phyloP scores from a whole-genome alignment of 2,113 vertebrate species.

The Pterocles orientalis region DNA sequence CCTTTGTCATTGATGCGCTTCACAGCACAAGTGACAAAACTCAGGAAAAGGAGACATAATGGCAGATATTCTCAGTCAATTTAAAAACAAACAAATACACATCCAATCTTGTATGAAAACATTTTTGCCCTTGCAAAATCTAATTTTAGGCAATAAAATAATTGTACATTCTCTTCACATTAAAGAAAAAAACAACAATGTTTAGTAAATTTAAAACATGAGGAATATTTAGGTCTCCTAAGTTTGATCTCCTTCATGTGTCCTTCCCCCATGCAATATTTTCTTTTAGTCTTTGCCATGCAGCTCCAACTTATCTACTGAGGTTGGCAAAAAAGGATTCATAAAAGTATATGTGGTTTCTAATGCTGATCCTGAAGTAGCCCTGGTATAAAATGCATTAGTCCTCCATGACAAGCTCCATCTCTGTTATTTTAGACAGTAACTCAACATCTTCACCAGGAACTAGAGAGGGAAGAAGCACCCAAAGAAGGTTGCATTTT shows the following conservation, averaged over 20 bases:
- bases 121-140: neutral
- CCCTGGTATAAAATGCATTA: neutral
- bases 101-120: neutral
- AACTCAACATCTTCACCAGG: neutral
- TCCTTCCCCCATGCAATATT: neutral
- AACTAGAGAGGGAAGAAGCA: neutral
- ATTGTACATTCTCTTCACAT: neutral
- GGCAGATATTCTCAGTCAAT: neutral
- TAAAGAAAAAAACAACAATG: neutral
- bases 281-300: neutral
- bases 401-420: neutral
- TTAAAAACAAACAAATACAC: neutral
- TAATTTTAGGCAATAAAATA: neutral
- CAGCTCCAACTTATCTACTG: neutral
- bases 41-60: neutral
- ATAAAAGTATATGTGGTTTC: neutral
- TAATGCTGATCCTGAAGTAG: neutral
- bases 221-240: neutral
- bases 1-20: neutral
- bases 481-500: neutral
- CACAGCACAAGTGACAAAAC: neutral
- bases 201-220: neutral
- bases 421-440: neutral
- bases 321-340: neutral
- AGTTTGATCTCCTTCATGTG: neutral